phyloP scores from a whole-genome alignment of 1,140 invertebrate species.

The Drosophila asahinai region DNA sequence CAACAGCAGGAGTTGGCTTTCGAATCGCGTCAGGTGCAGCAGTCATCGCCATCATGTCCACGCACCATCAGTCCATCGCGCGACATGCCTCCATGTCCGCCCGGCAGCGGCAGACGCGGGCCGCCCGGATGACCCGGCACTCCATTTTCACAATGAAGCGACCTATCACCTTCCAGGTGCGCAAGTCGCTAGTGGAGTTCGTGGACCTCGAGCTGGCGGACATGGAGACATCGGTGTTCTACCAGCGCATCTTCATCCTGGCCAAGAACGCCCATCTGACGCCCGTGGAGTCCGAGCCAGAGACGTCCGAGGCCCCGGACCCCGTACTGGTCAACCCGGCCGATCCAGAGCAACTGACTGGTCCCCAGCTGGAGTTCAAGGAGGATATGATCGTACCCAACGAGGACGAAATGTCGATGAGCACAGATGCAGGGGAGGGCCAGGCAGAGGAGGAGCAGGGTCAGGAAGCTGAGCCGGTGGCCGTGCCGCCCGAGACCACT shows the following conservation, averaged over 20 bases:
- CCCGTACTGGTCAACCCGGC: not conserved
- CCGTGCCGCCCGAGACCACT: not conserved
- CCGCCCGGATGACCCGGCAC: slow-evolving; percentile 5
- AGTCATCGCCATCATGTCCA: slow-evolving; percentile 8
- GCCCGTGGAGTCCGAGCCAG: not conserved
- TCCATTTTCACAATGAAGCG: slow-evolving; percentile 51
- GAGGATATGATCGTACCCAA: not conserved
- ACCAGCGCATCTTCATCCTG: slow-evolving; percentile 74
- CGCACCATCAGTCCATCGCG: not conserved
- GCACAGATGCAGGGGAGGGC: not conserved
- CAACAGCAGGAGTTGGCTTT: not conserved
- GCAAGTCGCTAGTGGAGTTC: slow-evolving; percentile 64
- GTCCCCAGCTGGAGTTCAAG: not conserved
- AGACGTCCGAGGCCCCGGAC: not conserved
- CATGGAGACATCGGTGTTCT: slow-evolving; percentile 66
- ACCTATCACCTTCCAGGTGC: slow-evolving; percentile 51
- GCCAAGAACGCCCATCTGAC: slow-evolving; percentile 61
- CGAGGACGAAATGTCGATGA: not conserved
- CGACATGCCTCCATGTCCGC: slow-evolving; percentile 3
- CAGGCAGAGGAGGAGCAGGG: not conserved
- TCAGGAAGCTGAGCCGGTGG: not conserved
- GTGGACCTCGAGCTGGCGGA: slow-evolving; percentile 62
- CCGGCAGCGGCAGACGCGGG: slow-evolving; percentile 16
- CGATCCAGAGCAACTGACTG: not conserved
- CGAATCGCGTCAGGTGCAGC: not conserved